phyloP scores from a whole-genome alignment of 2,888 invertebrate species.

The Bugulina stolonifera region DNA sequence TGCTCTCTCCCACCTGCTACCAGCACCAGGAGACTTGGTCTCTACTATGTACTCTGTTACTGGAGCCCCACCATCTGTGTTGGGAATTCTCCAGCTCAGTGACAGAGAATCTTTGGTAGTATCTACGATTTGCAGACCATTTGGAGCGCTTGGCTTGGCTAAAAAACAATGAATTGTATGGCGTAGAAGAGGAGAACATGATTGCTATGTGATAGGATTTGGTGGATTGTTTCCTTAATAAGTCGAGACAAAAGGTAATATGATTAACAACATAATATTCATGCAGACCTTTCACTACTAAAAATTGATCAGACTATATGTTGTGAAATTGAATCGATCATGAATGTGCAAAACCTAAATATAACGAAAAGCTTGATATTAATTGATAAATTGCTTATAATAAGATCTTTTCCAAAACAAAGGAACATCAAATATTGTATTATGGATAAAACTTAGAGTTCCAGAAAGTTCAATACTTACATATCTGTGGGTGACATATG shows the following conservation, averaged over 20 bases:
- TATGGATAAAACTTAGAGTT: neutral
- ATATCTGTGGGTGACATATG: slow-evolving; percentile 58
- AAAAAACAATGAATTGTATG: neutral
- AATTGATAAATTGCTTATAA: neutral
- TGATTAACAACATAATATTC: too few relatives aligned
- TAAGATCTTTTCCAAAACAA: neutral
- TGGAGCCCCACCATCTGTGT: slow-evolving; percentile 47
- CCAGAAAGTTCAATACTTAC: slow-evolving; percentile 31
- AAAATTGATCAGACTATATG: too few relatives aligned
- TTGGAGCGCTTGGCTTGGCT: slow-evolving; percentile 24
- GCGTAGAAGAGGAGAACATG: neutral
- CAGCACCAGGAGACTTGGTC: slow-evolving; percentile 33
- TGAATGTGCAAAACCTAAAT: too few relatives aligned
- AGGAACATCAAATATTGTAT: too few relatives aligned
- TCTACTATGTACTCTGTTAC: slow-evolving; percentile 47
- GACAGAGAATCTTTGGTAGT: slow-evolving; percentile 28
- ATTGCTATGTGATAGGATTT: too few relatives aligned
- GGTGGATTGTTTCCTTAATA: neutral
- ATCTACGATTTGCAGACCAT: slow-evolving; percentile 7
- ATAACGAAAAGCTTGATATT: too few relatives aligned
- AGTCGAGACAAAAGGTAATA: too few relatives aligned
- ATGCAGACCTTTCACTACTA: too few relatives aligned
- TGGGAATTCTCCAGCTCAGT: slow-evolving; percentile 45
- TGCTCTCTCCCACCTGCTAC: slow-evolving; percentile 26
- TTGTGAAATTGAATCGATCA: too few relatives aligned